Evolutionary conservation across 2,113 vertebrate genomes (phyloP), one percentile per base, ranked within the genome.

Genomic region (Notechis scutatus): DNA sequence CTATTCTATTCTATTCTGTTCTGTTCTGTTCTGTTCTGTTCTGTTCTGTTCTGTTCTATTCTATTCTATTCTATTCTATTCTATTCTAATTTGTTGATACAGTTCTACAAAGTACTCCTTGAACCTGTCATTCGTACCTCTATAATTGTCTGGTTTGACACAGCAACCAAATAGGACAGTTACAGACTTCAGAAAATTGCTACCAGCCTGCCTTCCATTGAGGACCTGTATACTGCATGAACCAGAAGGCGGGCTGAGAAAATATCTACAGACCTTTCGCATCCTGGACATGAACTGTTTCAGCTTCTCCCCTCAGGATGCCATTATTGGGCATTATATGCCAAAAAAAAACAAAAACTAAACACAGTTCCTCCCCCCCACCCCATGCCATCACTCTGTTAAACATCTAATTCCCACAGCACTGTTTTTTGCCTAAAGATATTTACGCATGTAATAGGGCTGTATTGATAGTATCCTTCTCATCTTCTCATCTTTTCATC

Each of bases 341-440:
- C 64, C 12, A 15, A 34, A 47, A 69, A 69, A 29, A 34, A 29
- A 4, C 0, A 45, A 45, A 5, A 45, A 45, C 12, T 69, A 69
- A 34, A 18, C 64, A 34, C 29, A 69, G n/a, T 9, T 26, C 8
- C 1, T 11, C 3, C 0, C 3, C 11, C 5, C 10, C 0, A 4
- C 4, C 11, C 4, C 10, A n/a, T 34, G 14, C 12, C 64, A 69
- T 69, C 29, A 69, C 64, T 69, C 29, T 69, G 12, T 15, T 69
- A 69, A 69, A 69, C 64, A 69, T 14, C 64, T 69, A 69, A 69
- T 69, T 69, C 12, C 5, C 29, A 69, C 64, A 69, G 12, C 29
- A 69, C 4, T 69, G 29, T 18, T n/a, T 69, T 64, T 29, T 29
- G 26, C 26, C 61, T 29, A 64, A 64, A 29, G 3, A 64, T 29